Base-by-base conservation (phyloP, 2,888 invertebrate species). In the Pseudoips prasinana region DNA sequence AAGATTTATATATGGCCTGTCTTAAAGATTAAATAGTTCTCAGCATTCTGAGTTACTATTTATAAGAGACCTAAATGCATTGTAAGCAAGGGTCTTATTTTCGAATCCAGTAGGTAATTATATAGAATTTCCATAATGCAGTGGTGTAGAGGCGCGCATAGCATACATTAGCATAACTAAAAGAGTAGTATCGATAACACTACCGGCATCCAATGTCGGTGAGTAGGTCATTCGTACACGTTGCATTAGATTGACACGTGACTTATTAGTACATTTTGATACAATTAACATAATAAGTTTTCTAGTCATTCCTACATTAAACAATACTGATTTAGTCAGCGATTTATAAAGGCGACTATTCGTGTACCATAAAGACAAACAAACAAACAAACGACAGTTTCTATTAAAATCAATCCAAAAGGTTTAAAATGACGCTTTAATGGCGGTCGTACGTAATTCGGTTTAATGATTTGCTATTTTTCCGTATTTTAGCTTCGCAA, bases 161-260 rank as follows among this genome's bases (percentile, higher is more conserved):
- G 48, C 41, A 49, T 58, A 33, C 39, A 48, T 62, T 58, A 55
- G 31, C 63, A 54, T 54, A 51, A 40, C 41, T 54, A 46, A 49
- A 44, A 44, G 27, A 35, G 35, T 22, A 20, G 19, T 29, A 29
- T 7, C 23, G 38, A 45, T 51, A 46, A 46, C 32, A 38, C 46
- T 47, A 49, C 49, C 45, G 48, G 33, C 46, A 34, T 25, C 30
- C 39, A 25, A 29, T 30, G 42, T 40, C 33, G 36, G 25, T 26
- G 33, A 46, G 28, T 50, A 26, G 56, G 59, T 56, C 52, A 42
- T 30, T 20, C 22, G 36, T 35, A 38, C 48, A 38, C 25, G 22
- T 39, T n/a, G 14, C 2, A 5, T 14, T 14, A 5, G 14, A 14
- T 14, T 14, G 14, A 14, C 14, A 14, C 14, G 5, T 2, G 14